A percentile compares a stretch with the other conserved stretches of the same genome.
Evolutionary conservation across 2,888 invertebrate species (phyloP).

Genomic region (Lymantria monacha): DNA sequence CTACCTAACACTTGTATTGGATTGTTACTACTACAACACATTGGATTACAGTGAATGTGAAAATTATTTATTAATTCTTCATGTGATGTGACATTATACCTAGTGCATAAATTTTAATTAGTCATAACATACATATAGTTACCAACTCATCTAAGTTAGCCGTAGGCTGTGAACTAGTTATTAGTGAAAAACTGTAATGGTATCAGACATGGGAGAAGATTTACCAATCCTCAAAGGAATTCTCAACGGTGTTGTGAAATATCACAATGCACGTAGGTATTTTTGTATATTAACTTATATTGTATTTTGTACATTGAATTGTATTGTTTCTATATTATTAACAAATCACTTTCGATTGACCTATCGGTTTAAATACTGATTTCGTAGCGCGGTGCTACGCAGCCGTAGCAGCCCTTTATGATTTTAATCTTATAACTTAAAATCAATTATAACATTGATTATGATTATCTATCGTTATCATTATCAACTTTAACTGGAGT

Average conservation of each 20-base stretch:
- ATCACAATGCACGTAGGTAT: constrained; percentile 96
- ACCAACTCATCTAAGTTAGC: constrained; percentile 68
- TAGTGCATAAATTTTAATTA: constrained; percentile 51
- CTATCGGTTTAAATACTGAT: neutral
- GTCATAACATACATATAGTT: constrained; percentile 62
- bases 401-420: constrained; percentile 4
- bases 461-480: too few relatives aligned
- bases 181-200: constrained; percentile 74
- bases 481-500: too few relatives aligned
- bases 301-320: neutral
- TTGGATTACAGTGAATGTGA: constrained; percentile 77
- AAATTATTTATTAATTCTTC: constrained; percentile 37
- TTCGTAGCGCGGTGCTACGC: constrained; percentile 8
- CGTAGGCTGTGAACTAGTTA: constrained; percentile 77
- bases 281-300: constrained; percentile 20
- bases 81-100: constrained; percentile 62
- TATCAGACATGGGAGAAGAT: constrained; percentile 91
- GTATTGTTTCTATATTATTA: too few relatives aligned
- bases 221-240: constrained; percentile 95
- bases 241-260: constrained; percentile 94
- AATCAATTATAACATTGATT: too few relatives aligned
- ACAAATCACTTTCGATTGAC: neutral
- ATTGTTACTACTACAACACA: constrained; percentile 48
- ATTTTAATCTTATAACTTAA: neutral
- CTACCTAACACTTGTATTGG: constrained; percentile 52